phyloP scores from a whole-genome alignment of 2,797 vertebrate species.

The Valencia hispanica region DNA sequence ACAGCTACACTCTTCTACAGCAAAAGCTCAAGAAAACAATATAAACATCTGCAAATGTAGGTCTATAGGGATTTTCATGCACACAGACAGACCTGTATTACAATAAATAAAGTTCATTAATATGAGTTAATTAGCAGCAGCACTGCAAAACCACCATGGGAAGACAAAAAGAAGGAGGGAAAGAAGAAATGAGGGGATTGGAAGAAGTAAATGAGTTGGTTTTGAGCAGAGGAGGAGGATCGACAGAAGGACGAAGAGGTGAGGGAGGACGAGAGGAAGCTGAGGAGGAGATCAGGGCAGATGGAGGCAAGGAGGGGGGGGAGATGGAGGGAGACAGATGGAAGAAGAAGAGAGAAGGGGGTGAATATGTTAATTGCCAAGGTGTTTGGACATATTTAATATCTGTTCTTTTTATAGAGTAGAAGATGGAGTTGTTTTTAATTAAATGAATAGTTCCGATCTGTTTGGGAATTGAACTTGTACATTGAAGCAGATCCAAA shows the following conservation, averaged over 20 bases:
- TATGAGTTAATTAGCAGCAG: conserved; percentile 57
- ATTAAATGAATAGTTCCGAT: conserved; percentile 12
- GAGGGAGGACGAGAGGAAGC: conserved; percentile 45
- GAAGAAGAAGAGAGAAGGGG: conserved; percentile 37
- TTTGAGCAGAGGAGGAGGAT: conserved; percentile 23
- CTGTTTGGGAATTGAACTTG: neutral
- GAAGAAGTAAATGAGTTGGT: conserved; percentile 32
- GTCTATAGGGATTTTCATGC: neutral
- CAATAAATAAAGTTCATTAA: conserved; percentile 65
- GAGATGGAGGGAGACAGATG: conserved; percentile 55
- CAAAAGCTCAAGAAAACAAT: conserved; percentile 17
- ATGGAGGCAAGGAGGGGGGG: conserved; percentile 48
- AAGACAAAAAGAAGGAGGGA: conserved; percentile 38
- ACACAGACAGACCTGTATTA: conserved; percentile 15
- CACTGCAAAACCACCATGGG: conserved; percentile 42
- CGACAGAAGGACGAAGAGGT: conserved; percentile 56
- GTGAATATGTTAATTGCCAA: conserved; percentile 34
- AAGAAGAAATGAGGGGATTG: conserved; percentile 42
- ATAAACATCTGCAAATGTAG: conserved; percentile 26
- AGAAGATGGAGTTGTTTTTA: neutral
- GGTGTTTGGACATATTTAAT: conserved; percentile 42
- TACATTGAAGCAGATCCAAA: neutral
- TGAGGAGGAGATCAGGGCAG: conserved; percentile 51
- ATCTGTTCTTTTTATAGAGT: conserved; percentile 34
- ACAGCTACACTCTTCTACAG: conserved; percentile 1